Evolutionary conservation across 2,888 invertebrate species (phyloP).

Genomic region (Pseudanteris insignis): DNA sequence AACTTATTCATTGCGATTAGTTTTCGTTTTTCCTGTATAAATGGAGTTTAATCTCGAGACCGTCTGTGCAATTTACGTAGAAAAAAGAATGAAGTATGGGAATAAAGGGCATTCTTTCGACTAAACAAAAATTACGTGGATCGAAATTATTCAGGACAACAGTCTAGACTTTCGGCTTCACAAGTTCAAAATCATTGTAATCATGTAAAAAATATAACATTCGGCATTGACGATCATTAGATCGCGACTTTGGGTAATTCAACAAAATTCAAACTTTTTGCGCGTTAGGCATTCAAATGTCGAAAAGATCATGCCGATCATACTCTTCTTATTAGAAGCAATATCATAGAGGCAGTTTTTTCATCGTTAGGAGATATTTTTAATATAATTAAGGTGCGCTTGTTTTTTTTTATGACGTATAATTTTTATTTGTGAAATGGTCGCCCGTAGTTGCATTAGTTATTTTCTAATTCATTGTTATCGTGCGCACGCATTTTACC

Average conservation of each 20-base stretch:
- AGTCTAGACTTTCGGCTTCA: slow-evolving; percentile 37
- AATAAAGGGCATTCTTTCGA: slow-evolving; percentile 47
- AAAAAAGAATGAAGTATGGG: slow-evolving; percentile 46
- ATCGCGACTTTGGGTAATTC: no score
- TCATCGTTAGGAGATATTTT: no score
- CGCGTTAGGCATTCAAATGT: slow-evolving; percentile 41
- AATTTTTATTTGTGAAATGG: slow-evolving; percentile 1
- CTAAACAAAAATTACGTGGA: slow-evolving; percentile 44
- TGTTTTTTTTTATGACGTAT: slow-evolving; percentile 11
- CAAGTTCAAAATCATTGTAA: no score
- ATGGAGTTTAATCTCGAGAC: slow-evolving; percentile 54
- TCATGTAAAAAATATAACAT: no score
- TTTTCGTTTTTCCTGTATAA: slow-evolving; percentile 25
- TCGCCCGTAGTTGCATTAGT: slow-evolving; percentile 31
- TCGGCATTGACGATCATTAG: no score
- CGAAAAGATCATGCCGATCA: slow-evolving; percentile 45
- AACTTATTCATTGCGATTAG: slow-evolving; percentile 6
- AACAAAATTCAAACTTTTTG: no score
- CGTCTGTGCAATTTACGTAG: slow-evolving; percentile 58
- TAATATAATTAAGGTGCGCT: slow-evolving; percentile 20
- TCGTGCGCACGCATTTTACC: no score
- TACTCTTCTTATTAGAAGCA: slow-evolving; percentile 46
- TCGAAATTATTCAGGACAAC: slow-evolving; percentile 26
- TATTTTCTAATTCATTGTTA: no score
- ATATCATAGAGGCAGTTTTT: slow-evolving; percentile 37